Percentiles rank a stretch among this genome's conserved stretches.
Conservation (phyloP, 2,113 vertebrate species). For the Rutilus rutilus region DNA sequence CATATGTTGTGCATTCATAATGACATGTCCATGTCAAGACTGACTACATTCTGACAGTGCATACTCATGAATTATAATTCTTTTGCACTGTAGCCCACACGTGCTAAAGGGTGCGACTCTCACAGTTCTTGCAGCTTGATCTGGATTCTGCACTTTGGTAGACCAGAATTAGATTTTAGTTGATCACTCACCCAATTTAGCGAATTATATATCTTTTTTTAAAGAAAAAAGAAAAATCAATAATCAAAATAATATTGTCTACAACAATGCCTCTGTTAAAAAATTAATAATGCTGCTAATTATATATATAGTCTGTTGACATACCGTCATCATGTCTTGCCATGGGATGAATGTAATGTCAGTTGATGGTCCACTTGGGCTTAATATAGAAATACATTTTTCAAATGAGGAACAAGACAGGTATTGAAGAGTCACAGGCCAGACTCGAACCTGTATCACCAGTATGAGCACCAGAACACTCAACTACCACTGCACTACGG, state of each 20-base stretch:
- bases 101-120: neutral
- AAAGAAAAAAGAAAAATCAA: neutral
- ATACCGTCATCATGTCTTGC: no score
- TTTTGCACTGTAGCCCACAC: neutral
- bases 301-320: neutral
- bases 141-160: neutral
- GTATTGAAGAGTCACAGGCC: neutral
- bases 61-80: constrained; percentile 5
- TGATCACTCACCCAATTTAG: neutral
- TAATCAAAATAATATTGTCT: neutral
- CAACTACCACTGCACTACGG: neutral
- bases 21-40: constrained; percentile 50
- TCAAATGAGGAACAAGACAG: no score
- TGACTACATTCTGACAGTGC: constrained; percentile 31
- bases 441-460: neutral
- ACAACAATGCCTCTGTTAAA: neutral
- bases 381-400: neutral
- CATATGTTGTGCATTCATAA: constrained; percentile 76
- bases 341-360: no score
- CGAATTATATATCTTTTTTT: neutral
- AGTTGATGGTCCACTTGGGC: no score
- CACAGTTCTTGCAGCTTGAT: neutral
- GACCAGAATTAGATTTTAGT: neutral
- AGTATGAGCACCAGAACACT: neutral
- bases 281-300: neutral